Percentiles rank a stretch among this genome's conserved stretches.
These are phyloP conservation scores for Alcedo quadribrachys DNA, from an alignment of 2,797 vertebrate genomes.

Conservation along the genomic window DNA sequence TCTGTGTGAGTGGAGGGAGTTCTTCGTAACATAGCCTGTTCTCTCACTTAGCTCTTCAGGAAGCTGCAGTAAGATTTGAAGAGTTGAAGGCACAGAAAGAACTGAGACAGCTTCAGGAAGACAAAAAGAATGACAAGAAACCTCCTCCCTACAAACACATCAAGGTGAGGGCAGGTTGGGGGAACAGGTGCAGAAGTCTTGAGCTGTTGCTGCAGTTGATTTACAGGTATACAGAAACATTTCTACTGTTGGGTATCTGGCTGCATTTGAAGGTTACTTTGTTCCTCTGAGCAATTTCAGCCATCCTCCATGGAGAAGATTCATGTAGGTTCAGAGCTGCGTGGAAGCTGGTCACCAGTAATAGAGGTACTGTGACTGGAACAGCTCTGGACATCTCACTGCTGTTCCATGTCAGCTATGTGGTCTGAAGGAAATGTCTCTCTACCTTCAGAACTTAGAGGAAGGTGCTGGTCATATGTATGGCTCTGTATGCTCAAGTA, in stretches of 20 bases:
- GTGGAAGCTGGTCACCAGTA: background rate
- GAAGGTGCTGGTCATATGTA: background rate
- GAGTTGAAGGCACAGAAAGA: constrained; percentile 96
- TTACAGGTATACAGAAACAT: constrained; percentile 6
- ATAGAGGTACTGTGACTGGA: background rate
- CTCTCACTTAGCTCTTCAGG: constrained; percentile 87
- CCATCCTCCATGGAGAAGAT: background rate
- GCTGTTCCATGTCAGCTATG: background rate
- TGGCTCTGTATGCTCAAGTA: fast-evolving
- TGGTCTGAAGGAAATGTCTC: background rate
- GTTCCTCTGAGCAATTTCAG: background rate
- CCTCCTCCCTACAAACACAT: constrained; percentile 97
- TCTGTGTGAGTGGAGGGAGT: background rate
- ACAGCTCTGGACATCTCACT: background rate
- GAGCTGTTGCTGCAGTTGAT: background rate
- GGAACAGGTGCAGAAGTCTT: background rate
- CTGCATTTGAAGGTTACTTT: background rate
- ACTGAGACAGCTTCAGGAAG: constrained; percentile 94
- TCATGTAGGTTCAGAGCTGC: background rate
- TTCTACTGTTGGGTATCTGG: background rate
- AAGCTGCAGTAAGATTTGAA: constrained; percentile 93
- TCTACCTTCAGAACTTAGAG: background rate
- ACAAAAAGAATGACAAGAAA: constrained; percentile 94
- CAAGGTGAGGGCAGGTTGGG: constrained; percentile 83
- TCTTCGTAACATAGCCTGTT: background rate